phyloP scores from a whole-genome alignment of 2,113 vertebrate genomes.

The Callopanchax toddi region DNA sequence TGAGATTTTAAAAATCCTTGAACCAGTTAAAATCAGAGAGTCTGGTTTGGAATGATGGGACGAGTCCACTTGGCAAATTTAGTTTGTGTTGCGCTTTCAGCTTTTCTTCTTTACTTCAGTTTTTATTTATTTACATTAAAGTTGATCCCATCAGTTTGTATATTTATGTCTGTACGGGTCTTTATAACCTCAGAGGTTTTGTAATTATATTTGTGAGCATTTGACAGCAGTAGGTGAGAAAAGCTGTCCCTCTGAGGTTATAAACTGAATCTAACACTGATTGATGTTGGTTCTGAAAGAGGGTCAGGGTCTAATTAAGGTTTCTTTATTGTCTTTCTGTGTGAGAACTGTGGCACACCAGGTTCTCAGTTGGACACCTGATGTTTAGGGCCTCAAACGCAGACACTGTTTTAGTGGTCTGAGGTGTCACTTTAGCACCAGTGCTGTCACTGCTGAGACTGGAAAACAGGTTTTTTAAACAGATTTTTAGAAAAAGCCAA shows the following conservation, averaged over 20 bases:
- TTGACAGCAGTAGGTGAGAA: too few species aligned
- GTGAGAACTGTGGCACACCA: constrained; percentile 73
- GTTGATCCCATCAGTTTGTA: too few species aligned
- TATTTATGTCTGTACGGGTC: background rate
- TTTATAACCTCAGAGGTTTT: background rate
- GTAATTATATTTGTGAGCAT: too few species aligned
- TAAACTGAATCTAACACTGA: constrained; percentile 27
- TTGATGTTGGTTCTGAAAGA: constrained; percentile 71
- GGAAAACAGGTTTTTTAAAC: constrained; percentile 49
- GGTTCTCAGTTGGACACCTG: constrained; percentile 64
- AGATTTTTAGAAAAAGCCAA: constrained; percentile 25
- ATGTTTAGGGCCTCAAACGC: constrained; percentile 55
- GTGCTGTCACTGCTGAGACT: constrained; percentile 59
- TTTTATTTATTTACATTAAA: background rate
- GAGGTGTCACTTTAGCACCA: constrained; percentile 79
- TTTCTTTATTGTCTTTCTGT: constrained; percentile 50
- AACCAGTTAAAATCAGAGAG: background rate
- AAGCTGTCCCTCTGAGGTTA: background rate
- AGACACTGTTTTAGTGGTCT: constrained; percentile 65
- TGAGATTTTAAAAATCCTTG: background rate
- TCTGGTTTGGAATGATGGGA: background rate
- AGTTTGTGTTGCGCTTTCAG: background rate
- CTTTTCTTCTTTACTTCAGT: background rate
- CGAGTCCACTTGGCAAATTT: background rate
- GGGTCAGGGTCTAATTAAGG: constrained; percentile 48